Base-by-base conservation (phyloP, 2,797 vertebrate species). In the Varecia variegata region DNA sequence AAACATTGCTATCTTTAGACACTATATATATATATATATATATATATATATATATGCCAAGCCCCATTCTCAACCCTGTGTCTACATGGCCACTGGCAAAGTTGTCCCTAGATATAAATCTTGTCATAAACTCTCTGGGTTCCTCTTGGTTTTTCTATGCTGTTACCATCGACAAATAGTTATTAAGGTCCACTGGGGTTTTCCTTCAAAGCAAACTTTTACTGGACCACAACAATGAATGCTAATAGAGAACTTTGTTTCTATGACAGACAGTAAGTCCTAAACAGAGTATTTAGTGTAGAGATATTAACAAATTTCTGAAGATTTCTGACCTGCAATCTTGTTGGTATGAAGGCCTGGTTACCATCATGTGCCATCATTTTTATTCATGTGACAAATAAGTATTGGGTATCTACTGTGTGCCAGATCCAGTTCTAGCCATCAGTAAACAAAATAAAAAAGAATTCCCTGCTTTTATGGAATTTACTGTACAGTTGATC, bases 201-300 rank as follows among this genome's bases (percentile, higher is more conserved):
- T 87, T 88, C 65, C 71, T 90, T 94, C 62, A 58, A 92, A 71
- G 94, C 25, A 82, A 56, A 17, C 17, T 94, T 67, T 76, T 89
- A 25, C 21, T 79, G 21, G 30, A 87, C 30, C 20, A 65, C 18
- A 86, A 45, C 0, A 27, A 43, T 70, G 12, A 32, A 50, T 82
- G 14, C 2, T 60, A 23, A 80, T 15, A 83, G 38, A 94, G 25
- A 91, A 74, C 27, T 79, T 89, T 89, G 47, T 15, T 82, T 93
- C 50, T 90, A 0, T 13, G 43, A 90, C 56, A 87, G 47, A 52
- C 9, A 50, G 13, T 58, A 81, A 52, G 2, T 35, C 47, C 35
- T 82, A 67, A 89, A 84, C 50, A 80, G 7, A 81, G 47, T 86
- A 79, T 80, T 74, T 84, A 43, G 9, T 77, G 27, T 79, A 35